phyloP scores from a whole-genome alignment of 37 sponge, comb jelly and placozoan species.

The Eunapius fragilis region DNA sequence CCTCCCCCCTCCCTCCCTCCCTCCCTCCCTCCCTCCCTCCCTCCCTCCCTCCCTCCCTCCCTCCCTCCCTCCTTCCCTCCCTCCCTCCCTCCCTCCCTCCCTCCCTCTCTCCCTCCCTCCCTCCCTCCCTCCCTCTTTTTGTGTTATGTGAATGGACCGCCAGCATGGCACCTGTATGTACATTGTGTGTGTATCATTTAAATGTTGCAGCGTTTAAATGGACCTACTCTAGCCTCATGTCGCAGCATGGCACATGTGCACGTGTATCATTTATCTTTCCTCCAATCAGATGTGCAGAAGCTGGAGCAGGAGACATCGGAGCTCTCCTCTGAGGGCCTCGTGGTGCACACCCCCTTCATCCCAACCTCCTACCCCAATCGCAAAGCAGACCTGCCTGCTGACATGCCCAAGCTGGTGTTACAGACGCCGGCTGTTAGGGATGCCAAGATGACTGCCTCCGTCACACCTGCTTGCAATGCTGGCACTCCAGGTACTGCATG shows the following conservation, averaged over 20 bases:
- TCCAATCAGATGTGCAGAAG: not conserved
- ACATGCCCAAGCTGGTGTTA: not conserved
- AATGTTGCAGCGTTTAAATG: too few species aligned
- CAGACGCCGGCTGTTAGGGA: not conserved
- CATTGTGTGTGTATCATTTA: too few species aligned
- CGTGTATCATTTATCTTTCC: not conserved
- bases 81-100: too few species aligned
- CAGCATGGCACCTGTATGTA: too few species aligned
- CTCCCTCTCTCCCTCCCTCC: too few species aligned
- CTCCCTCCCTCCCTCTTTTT: too few species aligned
- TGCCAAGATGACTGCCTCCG: not conserved
- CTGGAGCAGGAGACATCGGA: not conserved
- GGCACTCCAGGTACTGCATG: not conserved
- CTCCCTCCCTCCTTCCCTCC: too few species aligned
- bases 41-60: too few species aligned
- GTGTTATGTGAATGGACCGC: too few species aligned
- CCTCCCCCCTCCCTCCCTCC: not conserved
- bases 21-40: not conserved
- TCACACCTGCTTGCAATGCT: not conserved
- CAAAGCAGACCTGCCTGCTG: not conserved
- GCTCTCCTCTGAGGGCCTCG: not conserved
- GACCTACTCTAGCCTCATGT: too few species aligned
- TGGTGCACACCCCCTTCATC: not conserved
- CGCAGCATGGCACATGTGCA: not conserved
- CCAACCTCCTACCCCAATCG: not conserved